Evolutionary conservation across 92 coral and sea anemone genomes (phyloP).

Genomic region (Heteractis magnifica): DNA sequence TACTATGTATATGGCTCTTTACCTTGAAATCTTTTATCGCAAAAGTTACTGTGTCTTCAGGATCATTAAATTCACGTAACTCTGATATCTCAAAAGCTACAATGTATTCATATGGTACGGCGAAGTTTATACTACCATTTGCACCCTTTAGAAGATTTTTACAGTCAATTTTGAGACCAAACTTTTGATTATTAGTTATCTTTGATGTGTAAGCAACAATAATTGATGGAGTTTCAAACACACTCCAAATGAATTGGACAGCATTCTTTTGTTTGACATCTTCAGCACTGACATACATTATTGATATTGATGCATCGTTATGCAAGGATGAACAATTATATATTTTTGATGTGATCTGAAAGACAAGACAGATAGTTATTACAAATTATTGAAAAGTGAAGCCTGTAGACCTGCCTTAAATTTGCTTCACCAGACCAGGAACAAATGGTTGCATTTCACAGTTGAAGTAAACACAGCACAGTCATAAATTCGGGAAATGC

Average conservation of each 20-base stretch:
- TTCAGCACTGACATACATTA: conserved; percentile 57
- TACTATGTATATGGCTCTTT: neutral
- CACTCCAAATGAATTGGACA: conserved; percentile 90
- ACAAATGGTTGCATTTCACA: too few species aligned
- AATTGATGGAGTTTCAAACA: conserved; percentile 71
- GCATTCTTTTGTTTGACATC: conserved; percentile 52
- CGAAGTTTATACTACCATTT: conserved; percentile 44
- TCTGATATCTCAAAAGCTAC: conserved; percentile 72
- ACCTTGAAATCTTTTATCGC: conserved; percentile 14
- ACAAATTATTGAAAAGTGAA: neutral
- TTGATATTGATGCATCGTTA: conserved; percentile 6
- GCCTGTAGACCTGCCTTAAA: too few species aligned
- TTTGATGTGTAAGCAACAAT: conserved; percentile 71
- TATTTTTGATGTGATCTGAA: conserved; percentile 1
- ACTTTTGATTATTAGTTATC: neutral
- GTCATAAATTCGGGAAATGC: too few species aligned
- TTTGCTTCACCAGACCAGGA: too few species aligned
- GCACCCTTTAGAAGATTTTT: neutral
- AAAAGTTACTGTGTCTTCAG: conserved; percentile 66
- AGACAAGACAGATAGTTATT: neutral
- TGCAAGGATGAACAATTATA: neutral
- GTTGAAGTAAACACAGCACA: too few species aligned
- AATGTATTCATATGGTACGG: conserved; percentile 41
- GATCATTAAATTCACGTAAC: conserved; percentile 71
- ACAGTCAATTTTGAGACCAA: conserved; percentile 25